Conservation (phyloP, 2,888 invertebrate genomes). For the Orthosia cruda region DNA sequence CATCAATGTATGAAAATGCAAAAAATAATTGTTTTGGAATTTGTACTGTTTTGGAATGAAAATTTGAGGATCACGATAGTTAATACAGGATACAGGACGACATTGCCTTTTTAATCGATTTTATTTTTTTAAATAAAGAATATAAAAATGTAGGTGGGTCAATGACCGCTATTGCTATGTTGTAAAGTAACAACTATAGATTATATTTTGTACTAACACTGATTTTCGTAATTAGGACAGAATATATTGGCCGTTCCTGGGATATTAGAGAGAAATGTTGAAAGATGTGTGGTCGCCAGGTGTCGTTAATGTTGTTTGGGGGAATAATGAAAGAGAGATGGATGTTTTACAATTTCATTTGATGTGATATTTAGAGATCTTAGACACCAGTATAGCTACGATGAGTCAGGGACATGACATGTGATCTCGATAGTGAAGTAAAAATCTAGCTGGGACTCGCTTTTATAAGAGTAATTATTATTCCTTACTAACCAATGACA, state of each 20-base stretch:
- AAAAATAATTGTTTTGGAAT: too few species aligned
- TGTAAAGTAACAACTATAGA: not conserved
- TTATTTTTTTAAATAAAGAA: not conserved
- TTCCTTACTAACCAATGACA: too few species aligned
- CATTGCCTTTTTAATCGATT: not conserved
- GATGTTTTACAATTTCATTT: not conserved
- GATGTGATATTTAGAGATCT: not conserved
- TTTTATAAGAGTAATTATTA: too few species aligned
- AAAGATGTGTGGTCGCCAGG: constrained; percentile 15
- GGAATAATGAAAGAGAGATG: not conserved
- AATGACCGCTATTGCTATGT: not conserved
- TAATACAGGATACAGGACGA: not conserved
- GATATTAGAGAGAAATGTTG: not conserved
- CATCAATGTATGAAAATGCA: too few species aligned
- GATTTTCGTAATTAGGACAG: constrained; percentile 26
- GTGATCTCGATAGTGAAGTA: not conserved
- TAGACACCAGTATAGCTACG: not conserved
- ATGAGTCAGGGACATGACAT: not conserved
- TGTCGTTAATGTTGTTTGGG: not conserved
- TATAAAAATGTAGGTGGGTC: not conserved
- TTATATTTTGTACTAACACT: constrained; percentile 10
- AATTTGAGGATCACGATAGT: too few species aligned
- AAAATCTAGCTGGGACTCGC: not conserved
- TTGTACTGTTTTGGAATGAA: too few species aligned
- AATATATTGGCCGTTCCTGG: not conserved